Evolutionary conservation across 1,140 invertebrate genomes (phyloP).

Genomic region (Heterodera schachtii): DNA sequence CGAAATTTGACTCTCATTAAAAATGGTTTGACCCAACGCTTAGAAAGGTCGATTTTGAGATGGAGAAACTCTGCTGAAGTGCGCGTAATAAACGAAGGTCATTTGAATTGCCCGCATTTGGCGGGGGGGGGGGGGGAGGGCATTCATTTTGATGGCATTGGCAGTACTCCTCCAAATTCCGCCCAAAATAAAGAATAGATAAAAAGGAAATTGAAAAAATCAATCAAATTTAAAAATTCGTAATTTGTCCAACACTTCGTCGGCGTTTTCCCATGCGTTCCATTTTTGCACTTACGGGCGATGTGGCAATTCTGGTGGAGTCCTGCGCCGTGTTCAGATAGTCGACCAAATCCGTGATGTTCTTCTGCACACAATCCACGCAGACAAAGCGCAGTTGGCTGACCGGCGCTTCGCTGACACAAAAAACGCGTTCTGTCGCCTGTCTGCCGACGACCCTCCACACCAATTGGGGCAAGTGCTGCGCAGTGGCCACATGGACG

Average conservation of each 20-base stretch:
- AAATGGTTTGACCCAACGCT: not conserved
- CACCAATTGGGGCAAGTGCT: constrained; percentile 59
- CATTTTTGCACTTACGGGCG: constrained; percentile 51
- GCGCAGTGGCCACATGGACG: constrained; percentile 60
- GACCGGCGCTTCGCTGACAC: constrained; percentile 63
- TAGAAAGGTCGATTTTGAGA: not conserved
- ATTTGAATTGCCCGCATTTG: not conserved
- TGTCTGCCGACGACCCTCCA: constrained; percentile 62
- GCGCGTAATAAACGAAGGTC: not conserved
- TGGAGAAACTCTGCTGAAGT: not conserved
- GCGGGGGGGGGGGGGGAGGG: not conserved
- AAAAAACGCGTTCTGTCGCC: constrained; percentile 55
- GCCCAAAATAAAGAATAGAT: too few species aligned
- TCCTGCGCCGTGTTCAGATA: constrained; percentile 64
- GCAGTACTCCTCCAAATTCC: too few species aligned
- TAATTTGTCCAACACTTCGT: too few species aligned
- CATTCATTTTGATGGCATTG: not conserved
- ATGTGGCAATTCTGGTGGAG: constrained; percentile 58
- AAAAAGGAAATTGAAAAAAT: too few species aligned
- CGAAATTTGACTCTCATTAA: not conserved
- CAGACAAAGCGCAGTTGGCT: constrained; percentile 63
- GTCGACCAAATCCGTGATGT: constrained; percentile 64
- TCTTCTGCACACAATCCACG: constrained; percentile 59
- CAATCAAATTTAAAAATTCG: too few species aligned
- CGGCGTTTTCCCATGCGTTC: too few species aligned